Percentiles rank a stretch among this genome's conserved stretches.
Evolutionary conservation across 1,140 invertebrate species (phyloP).

Genomic region (Dinoponera quadriceps): DNA sequence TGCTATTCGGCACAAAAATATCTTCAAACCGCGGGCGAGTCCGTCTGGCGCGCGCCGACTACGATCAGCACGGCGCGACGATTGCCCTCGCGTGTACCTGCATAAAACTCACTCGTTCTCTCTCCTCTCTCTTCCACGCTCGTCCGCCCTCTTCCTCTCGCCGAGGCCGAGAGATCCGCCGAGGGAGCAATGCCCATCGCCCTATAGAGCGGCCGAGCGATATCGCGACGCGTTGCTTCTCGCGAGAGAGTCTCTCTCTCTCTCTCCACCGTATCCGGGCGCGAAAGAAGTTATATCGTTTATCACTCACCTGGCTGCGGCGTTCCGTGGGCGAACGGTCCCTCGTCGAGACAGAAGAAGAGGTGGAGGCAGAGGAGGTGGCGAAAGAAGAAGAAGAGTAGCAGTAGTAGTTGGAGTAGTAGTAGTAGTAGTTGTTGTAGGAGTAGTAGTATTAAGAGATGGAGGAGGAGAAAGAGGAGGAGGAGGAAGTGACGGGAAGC

Average conservation of each 20-base stretch:
- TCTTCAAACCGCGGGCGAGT: conserved; percentile 48
- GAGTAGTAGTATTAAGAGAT: conserved; percentile 37
- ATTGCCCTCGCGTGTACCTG: conserved; percentile 8
- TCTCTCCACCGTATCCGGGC: conserved; percentile 46
- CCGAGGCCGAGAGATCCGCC: conserved; percentile 34
- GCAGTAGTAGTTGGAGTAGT: conserved; percentile 15
- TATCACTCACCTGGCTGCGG: conserved; percentile 81
- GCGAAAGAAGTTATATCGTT: conserved; percentile 79
- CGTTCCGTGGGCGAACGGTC: conserved; percentile 74
- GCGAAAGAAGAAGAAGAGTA: conserved; percentile 49
- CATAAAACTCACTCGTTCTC: conserved; percentile 44
- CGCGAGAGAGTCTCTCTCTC: conserved; percentile 27
- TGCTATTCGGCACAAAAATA: conserved; percentile 48
- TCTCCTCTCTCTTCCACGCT: not conserved
- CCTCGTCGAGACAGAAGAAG: conserved; percentile 69
- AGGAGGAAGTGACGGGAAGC: conserved; percentile 63
- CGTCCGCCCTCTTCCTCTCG: conserved; percentile 26
- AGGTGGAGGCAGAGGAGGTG: conserved; percentile 25
- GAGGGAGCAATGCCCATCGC: conserved; percentile 64
- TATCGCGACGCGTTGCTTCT: conserved; percentile 58
- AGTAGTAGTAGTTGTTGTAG: not conserved
- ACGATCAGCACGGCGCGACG: conserved; percentile 40
- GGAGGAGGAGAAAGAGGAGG: conserved; percentile 26
- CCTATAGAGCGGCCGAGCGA: conserved; percentile 59
- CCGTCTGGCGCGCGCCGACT: conserved; percentile 31